Evolutionary conservation across 2,888 invertebrate species (phyloP), one percentile per base, ranked within the genome.

Genomic region (Zele albiditarsus): DNA sequence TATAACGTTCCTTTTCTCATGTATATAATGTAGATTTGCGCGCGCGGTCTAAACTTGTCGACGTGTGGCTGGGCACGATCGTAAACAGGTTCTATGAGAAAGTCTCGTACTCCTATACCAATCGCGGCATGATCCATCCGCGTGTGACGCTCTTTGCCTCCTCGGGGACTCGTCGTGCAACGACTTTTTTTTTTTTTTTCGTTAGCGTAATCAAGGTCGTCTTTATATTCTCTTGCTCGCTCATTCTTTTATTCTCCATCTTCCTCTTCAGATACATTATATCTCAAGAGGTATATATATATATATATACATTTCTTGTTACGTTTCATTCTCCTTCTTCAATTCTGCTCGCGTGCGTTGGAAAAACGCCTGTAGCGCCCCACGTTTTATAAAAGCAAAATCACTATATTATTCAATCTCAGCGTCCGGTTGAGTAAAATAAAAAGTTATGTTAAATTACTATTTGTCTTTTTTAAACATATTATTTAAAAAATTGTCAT

Each of bases 51-150:
- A 38, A 23, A 71, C 73, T 65, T 25, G 68, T 46, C 58, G 73
- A 67, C 46, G 53, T 73, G 71, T 71, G 46, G 62, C 69, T 53
- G 53, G 53, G 53, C 71, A 76, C 62, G 66, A 76, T 69, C 42
- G 73, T 58, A 77, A 79, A 79, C 79, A 71, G 79, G 79, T 79
- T 79, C 74, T 76, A 77, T 77, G 79, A 77, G 77, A 77, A 77
- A 73, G 70, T 60, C 25, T 28, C 31, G 49, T 73, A 74, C 63
- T 33, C 12, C 42, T 31, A 20, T 69, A 20, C 20, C 10, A 23
- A 46, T 31, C 16, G 68, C 65, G 42, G 33, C 42, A 57, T 67
- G 63, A 68, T 60, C 33, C 68, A 70, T 62, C 62, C 69, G 46
- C 71, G 49, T 33, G 65, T 65, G 70, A 70, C 72, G 72, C 71